These are phyloP conservation scores for Rhimphoctona megacephalus DNA, from an alignment of 2,888 invertebrate genomes.

Conservation along the genomic window DNA sequence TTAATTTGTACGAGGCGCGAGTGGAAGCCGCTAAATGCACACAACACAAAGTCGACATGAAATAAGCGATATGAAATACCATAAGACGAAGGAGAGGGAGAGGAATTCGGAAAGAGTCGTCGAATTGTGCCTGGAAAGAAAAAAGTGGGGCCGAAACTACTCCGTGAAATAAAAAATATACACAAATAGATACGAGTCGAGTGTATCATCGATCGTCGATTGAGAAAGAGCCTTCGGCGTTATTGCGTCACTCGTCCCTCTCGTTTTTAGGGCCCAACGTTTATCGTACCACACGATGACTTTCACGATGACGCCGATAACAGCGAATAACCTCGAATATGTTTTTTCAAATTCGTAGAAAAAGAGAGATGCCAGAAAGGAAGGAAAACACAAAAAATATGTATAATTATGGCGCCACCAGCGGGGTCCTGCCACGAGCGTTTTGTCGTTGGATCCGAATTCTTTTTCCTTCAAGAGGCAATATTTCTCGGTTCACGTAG, in stretches of 20 bases:
- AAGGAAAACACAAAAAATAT: neutral
- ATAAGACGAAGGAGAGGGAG: constrained; percentile 6
- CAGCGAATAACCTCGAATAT: constrained; percentile 10
- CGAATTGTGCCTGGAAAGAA: neutral
- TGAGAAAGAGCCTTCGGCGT: constrained; percentile 23
- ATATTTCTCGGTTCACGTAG: constrained; percentile 68
- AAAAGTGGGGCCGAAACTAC: neutral
- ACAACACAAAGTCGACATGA: neutral
- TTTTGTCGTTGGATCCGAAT: constrained; percentile 26
- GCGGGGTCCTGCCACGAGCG: constrained; percentile 7
- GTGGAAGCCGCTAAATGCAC: neutral
- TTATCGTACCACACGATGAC: neutral
- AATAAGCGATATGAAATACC: constrained; percentile 28
- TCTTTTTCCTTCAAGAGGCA: constrained; percentile 11
- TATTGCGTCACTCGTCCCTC: neutral
- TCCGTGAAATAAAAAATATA: neutral
- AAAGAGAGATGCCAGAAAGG: neutral
- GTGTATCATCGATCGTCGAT: constrained; percentile 46
- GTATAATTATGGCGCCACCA: neutral
- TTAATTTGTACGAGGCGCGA: neutral
- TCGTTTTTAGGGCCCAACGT: neutral
- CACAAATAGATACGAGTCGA: constrained; percentile 16
- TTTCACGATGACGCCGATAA: neutral
- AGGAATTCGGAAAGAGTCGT: constrained; percentile 14
- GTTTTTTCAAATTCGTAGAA: neutral